Conservation (phyloP, 2,888 invertebrate species). For the Eupithecia subfuscata region DNA sequence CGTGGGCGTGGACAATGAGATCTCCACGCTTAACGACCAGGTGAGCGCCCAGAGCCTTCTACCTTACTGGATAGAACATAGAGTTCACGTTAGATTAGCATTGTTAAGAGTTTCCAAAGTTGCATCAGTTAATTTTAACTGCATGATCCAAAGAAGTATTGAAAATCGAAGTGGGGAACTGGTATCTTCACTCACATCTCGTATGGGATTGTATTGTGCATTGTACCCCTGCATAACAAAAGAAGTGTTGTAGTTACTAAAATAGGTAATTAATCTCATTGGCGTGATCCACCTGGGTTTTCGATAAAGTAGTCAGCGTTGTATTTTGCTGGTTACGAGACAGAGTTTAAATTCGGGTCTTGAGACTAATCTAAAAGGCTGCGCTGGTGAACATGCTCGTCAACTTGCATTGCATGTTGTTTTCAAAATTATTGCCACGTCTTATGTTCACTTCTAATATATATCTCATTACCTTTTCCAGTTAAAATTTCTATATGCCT, state of each 20-base stretch:
- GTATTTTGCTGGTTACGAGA: neutral
- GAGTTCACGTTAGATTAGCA: neutral
- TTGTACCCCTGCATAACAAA: too few species aligned
- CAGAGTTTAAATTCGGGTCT: neutral
- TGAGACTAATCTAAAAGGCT: neutral
- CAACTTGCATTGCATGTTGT: neutral
- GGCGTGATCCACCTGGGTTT: too few species aligned
- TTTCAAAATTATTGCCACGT: neutral
- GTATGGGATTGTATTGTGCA: too few species aligned
- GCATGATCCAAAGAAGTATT: neutral
- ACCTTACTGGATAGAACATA: neutral
- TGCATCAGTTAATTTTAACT: neutral
- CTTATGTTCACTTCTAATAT: neutral
- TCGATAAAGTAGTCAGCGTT: neutral
- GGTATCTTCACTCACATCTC: too few species aligned
- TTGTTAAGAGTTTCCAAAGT: neutral
- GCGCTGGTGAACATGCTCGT: neutral
- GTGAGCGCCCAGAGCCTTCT: constrained; percentile 70
- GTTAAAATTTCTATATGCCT: neutral
- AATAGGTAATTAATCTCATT: too few species aligned
- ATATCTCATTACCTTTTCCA: neutral
- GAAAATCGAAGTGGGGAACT: too few species aligned
- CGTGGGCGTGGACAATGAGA: constrained; percentile 79
- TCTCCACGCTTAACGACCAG: constrained; percentile 87
- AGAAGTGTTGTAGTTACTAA: too few species aligned